These are phyloP conservation scores for Nycticebus coucang DNA, from an alignment of 2,113 vertebrate species.

Conservation along the genomic window DNA sequence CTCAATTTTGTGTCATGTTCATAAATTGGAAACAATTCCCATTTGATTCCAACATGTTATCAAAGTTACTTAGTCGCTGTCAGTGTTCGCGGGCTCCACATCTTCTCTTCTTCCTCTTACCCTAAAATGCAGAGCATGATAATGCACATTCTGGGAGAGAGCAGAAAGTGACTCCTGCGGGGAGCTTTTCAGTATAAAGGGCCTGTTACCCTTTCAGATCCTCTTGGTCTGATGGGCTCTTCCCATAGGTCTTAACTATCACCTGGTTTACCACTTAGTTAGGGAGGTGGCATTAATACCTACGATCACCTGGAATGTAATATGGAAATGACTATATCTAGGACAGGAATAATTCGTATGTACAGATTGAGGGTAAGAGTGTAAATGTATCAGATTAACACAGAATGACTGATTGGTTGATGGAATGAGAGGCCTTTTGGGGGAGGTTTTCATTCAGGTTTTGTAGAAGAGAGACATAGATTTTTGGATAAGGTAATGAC, in stretches of 20 bases:
- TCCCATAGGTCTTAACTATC: not conserved
- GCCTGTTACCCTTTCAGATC: not conserved
- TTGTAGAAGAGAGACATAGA: not conserved
- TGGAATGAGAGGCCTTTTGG: not conserved
- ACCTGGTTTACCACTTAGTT: not conserved
- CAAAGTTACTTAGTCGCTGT: not conserved
- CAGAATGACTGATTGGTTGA: not conserved
- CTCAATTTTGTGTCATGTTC: not conserved
- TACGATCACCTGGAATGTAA: not conserved
- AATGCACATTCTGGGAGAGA: not conserved
- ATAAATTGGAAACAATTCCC: not conserved
- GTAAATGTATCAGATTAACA: not conserved
- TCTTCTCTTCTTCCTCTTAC: not conserved
- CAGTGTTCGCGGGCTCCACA: not conserved
- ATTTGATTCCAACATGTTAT: not conserved
- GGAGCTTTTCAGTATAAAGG: not conserved
- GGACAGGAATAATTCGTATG: not conserved
- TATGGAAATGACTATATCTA: not conserved
- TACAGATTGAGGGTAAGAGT: not conserved
- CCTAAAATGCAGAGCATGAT: not conserved
- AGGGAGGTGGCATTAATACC: not conserved
- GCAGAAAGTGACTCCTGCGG: not conserved
- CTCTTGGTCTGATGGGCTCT: not conserved
- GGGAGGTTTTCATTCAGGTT: not conserved
- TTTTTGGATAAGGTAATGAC: not conserved